Evolutionary conservation across 1,140 invertebrate genomes (phyloP).

Genomic region (Ostrea denselamellosa): DNA sequence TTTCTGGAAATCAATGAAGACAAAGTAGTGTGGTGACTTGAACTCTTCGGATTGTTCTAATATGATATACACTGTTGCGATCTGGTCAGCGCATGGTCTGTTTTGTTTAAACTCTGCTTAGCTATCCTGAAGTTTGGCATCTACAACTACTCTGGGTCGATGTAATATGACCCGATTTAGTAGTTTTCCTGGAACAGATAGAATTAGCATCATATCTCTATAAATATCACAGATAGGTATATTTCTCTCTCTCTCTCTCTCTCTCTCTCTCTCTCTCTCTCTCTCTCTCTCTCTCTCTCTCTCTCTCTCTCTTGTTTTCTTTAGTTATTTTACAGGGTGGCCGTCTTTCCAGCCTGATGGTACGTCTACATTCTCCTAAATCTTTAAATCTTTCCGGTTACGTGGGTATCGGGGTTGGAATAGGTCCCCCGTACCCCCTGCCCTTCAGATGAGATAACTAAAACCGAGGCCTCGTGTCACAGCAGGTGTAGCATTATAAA

Average conservation of each 20-base stretch:
- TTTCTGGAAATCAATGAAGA: constrained; percentile 22
- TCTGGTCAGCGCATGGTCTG: constrained; percentile 50
- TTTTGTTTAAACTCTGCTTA: constrained; percentile 53
- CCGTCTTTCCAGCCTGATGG: constrained; percentile 49
- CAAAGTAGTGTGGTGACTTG: neutral
- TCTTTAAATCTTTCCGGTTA: too few species aligned
- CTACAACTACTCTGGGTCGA: constrained; percentile 49
- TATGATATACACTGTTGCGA: constrained; percentile 37
- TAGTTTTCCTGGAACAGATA: constrained; percentile 61
- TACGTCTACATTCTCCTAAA: constrained; percentile 45
- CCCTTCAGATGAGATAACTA: too few species aligned
- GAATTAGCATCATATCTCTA: constrained; percentile 56
- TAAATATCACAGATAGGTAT: constrained; percentile 61
- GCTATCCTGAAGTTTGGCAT: constrained; percentile 50
- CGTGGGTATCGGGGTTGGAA: too few species aligned
- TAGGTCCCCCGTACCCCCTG: too few species aligned
- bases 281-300: too few species aligned
- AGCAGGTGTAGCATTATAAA: too few species aligned
- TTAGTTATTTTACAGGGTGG: constrained; percentile 60
- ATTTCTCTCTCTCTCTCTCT: too few species aligned
- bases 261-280: too few species aligned
- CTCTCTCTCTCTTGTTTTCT: too few species aligned
- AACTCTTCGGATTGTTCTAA: neutral
- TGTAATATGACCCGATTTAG: constrained; percentile 50
- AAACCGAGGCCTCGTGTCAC: too few species aligned